Evolutionary conservation across 2,797 vertebrate species (phyloP).

Genomic region (Macropodus opercularis): DNA sequence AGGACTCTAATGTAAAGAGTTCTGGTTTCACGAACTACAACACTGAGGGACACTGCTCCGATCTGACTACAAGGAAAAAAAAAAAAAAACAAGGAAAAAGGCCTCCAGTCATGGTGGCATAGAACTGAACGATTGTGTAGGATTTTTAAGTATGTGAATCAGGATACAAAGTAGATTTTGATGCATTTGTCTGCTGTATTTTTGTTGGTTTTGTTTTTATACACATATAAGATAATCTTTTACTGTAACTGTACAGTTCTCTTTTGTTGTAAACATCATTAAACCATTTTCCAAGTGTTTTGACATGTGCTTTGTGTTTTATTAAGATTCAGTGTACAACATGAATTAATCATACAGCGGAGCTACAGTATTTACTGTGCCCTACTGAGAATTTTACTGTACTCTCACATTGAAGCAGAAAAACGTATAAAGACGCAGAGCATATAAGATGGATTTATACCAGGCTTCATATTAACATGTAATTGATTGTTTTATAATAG

Average conservation of each 20-base stretch:
- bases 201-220: constrained; percentile 87
- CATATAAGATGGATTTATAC: constrained; percentile 1
- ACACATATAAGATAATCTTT: constrained; percentile 96
- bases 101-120: constrained; percentile 81
- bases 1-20: constrained; percentile 71
- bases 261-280: constrained; percentile 99
- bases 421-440: background rate
- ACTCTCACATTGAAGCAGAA: background rate
- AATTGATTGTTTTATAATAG: background rate
- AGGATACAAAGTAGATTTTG: constrained; percentile 96
- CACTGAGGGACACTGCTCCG: constrained; percentile 84
- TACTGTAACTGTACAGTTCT: constrained; percentile 99
- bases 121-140: constrained; percentile 92
- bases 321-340: constrained; percentile 21
- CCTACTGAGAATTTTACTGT: no score
- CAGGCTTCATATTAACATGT: no score
- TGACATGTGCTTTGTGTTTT: constrained; percentile 76
- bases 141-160: constrained; percentile 93
- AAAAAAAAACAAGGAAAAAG: constrained; percentile 31
- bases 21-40: constrained; percentile 70
- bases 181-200: constrained; percentile 99
- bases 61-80: constrained; percentile 75
- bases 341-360: no score
- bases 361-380: no score
- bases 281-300: constrained; percentile 99